Base-by-base conservation (phyloP, 2,888 invertebrate species). In the Rutpela maculata region DNA sequence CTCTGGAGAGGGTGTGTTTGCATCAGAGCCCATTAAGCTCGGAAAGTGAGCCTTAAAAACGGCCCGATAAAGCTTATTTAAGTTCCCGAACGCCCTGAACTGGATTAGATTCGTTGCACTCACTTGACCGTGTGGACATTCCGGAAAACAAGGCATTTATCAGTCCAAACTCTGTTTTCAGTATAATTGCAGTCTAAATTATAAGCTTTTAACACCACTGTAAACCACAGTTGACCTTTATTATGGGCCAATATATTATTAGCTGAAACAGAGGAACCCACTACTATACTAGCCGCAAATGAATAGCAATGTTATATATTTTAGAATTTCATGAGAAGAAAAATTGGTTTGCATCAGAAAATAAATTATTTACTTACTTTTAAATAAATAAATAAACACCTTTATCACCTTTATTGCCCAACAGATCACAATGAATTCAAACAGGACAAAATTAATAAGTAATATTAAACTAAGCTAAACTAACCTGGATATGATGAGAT, bases 1-100 rank as follows among this genome's bases (percentile, higher is more conserved):
- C 82, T 82, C 81, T 78, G 74, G 82, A 80, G 82, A 84, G 83
- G 83, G 84, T 83, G 84, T 84, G 82, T 81, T 81, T 82, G 80
- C 82, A 82, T 83, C 81, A 76, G 78, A 79, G 78, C 82, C 80
- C 81, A 84, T 84, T 84, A 82, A 83, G 76, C 75, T 72, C 72
- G 71, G 78, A 78, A 80, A 80, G 75, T 82, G 81, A 78, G 77
- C 82, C 82, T 80, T 81, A 82, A 78, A 82, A 77, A 69, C 76
- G 26, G 74, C 65, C 70, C 63, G 75, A 78, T 78, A 77, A 69
- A 74, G 76, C 71, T 75, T 78, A 75, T 77, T 77, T 71, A 74
- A 72, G 38, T 59, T 22, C n/a, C 22, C 19, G 56, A 26, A 55
- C 67, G 67, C 67, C 74, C 72, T 59, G 55, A 62, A 68, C 35